These are phyloP conservation scores for Catocala sponsa DNA, from an alignment of 2,888 invertebrate species.

Conservation along the genomic window DNA sequence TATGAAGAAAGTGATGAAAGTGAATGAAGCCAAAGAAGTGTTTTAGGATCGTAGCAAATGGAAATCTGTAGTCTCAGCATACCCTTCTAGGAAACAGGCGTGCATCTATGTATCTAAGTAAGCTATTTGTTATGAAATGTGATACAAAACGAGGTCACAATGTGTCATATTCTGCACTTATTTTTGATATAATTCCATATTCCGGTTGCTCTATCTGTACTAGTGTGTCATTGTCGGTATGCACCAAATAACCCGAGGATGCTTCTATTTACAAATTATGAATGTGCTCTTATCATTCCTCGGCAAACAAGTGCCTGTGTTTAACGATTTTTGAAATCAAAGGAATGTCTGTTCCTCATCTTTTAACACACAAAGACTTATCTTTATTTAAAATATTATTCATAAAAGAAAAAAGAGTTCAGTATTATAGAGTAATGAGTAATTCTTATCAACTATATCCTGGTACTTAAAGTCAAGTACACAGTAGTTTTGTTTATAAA, in stretches of 20 bases:
- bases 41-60: too few relatives aligned
- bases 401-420: constrained; percentile 35
- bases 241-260: neutral
- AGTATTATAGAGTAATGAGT: constrained; percentile 44
- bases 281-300: constrained; percentile 47
- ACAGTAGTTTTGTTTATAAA: constrained; percentile 40
- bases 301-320: constrained; percentile 38
- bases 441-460: constrained; percentile 47
- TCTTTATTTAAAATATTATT: constrained; percentile 43
- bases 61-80: too few relatives aligned
- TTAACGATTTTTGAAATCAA: constrained; percentile 46
- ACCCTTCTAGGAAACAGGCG: too few relatives aligned
- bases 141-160: too few relatives aligned
- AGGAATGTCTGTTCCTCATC: constrained; percentile 45
- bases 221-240: neutral
- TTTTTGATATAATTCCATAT: neutral
- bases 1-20: too few relatives aligned
- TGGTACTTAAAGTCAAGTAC: constrained; percentile 41
- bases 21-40: too few relatives aligned
- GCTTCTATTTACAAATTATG: constrained; percentile 12
- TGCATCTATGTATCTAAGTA: too few relatives aligned
- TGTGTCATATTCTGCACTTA: neutral
- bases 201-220: neutral
- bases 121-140: too few relatives aligned
- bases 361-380: constrained; percentile 38